A percentile compares a stretch with the other conserved stretches of the same genome.
Conservation (phyloP, 2,797 vertebrate genomes). For the Mergus octosetaceus region DNA sequence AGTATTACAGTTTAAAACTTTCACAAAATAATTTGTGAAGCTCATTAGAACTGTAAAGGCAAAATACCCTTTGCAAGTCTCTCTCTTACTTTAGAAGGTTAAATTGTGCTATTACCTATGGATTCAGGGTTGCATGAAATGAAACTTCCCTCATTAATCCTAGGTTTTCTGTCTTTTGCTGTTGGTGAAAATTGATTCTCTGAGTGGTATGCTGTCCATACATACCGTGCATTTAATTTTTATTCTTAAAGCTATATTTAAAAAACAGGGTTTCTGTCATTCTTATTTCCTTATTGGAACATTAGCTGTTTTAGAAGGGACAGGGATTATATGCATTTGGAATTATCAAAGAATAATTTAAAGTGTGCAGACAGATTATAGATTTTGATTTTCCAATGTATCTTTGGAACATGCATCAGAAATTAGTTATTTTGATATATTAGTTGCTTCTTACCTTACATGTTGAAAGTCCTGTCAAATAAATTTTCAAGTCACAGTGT, state of each 20-base stretch:
- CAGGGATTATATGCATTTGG: not conserved
- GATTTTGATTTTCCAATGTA: conserved; percentile 4
- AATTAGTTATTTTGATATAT: conserved; percentile 33
- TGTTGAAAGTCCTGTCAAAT: conserved; percentile 37
- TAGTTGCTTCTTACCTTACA: conserved; percentile 52
- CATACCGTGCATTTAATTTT: not conserved
- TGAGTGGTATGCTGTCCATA: not conserved
- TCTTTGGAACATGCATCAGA: not conserved
- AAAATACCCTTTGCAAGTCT: not conserved
- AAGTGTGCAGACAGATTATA: not conserved
- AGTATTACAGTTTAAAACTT: not conserved
- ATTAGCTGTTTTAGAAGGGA: not conserved
- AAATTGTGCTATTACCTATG: not conserved
- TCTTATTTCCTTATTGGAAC: not conserved
- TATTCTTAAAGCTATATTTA: not conserved
- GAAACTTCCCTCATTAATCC: not conserved
- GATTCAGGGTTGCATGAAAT: not conserved
- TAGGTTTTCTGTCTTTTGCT: not conserved
- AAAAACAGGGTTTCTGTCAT: not conserved
- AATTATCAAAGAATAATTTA: not conserved
- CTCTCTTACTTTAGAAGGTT: not conserved
- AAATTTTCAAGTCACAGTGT: conserved; percentile 52
- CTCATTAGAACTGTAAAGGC: not conserved
- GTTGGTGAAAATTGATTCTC: not conserved
- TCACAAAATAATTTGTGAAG: not conserved